Base-by-base conservation (phyloP, 2,888 invertebrate species). In the Megamerina dolium region DNA sequence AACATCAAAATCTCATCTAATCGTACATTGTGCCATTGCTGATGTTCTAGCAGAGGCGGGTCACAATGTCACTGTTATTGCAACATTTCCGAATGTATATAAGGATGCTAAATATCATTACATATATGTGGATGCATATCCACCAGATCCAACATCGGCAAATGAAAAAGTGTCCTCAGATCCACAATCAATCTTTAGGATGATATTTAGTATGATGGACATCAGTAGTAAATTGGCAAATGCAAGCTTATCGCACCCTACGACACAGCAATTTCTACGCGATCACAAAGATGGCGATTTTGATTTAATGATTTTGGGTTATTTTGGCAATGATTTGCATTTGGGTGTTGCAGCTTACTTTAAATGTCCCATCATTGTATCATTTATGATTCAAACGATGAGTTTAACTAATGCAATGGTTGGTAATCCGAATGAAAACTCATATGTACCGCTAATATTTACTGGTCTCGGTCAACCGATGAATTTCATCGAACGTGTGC, bases 61-160 rank as follows among this genome's bases (percentile, higher is more conserved):
- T 5, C 68, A 69, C 45, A 51, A 68, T 19, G 54, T 68, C 2
- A 68, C 68, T 1, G 48, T 66, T 2, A 51, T 68, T 6, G 41
- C 60, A 1, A 47, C 51, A 2, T 37, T 49, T 5, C 58, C 60
- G 3, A 55, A 55, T 37, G 4, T 54, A 1, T 40, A 21, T 5
- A 40, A 51, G 2, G 56, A 59, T 3, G 55, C 60, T 18, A 59
- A 58, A 26, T 54, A 54, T 18, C 44, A 49, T 2, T 54, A 51
- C 14, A 49, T 56, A 5, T 32, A 49, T 2, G 21, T 56, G 5
- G 45, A 50, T 5, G n/a, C n/a, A n/a, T n/a, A n/a, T n/a, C n/a
- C n/a, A n/a, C n/a, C n/a, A n/a, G n/a, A n/a, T n/a, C n/a, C n/a
- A n/a, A 23, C 10, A 23, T 23, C 23, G 10, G 23, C 10, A 10